phyloP scores from a whole-genome alignment of 2,797 vertebrate species.

The Spondyliosoma cantharus region DNA sequence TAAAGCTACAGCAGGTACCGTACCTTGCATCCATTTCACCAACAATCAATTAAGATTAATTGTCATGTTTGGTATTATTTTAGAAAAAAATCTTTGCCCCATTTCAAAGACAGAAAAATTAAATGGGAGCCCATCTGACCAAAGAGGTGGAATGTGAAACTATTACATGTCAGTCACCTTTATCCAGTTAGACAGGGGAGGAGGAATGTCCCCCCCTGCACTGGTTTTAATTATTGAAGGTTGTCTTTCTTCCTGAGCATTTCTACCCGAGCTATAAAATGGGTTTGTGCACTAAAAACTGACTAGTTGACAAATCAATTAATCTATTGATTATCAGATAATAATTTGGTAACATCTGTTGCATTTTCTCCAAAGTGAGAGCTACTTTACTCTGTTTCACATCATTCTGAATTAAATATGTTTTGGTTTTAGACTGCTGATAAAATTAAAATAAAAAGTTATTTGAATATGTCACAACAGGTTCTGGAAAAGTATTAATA shows the following conservation, averaged over 20 bases:
- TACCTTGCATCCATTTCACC: background rate
- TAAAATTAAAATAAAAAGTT: background rate
- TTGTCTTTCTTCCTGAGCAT: background rate
- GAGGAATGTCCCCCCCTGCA: background rate
- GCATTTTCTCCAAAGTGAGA: background rate
- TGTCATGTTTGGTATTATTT: background rate
- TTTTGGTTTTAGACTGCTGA: background rate
- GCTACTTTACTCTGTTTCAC: background rate
- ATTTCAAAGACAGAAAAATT: conserved; percentile 3
- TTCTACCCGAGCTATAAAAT: background rate
- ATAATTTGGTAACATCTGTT: background rate
- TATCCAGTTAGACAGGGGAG: background rate
- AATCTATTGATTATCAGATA: background rate
- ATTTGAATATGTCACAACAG: background rate
- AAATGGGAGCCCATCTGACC: background rate
- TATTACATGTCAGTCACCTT: background rate
- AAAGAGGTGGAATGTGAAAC: conserved; percentile 8
- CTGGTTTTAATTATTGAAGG: background rate
- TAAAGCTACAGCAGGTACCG: background rate
- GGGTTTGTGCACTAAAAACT: background rate
- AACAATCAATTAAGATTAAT: background rate
- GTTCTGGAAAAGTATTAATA: background rate
- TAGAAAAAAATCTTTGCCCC: background rate
- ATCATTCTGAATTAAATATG: too few species aligned
- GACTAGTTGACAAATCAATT: background rate